Conservation (phyloP, 2,888 invertebrate species). For the Podabrus alpinus region DNA sequence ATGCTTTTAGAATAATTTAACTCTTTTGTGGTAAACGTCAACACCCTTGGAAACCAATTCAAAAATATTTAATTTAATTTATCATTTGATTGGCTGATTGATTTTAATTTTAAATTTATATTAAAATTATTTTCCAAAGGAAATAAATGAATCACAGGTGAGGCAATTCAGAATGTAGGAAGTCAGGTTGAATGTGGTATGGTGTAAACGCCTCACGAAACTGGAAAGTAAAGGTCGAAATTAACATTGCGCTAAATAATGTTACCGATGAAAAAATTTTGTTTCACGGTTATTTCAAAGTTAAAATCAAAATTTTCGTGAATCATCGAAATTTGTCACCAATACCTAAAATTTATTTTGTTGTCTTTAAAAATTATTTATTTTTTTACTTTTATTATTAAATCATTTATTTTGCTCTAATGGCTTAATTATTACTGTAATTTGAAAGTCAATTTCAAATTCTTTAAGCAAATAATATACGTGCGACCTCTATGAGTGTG, state of each 20-base stretch:
- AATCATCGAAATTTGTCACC: neutral
- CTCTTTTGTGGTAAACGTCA: slow-evolving; percentile 20
- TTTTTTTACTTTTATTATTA: neutral
- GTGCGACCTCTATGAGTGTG: neutral
- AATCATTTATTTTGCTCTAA: neutral
- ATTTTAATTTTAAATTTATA: neutral
- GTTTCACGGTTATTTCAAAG: no score
- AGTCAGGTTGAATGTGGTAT: neutral
- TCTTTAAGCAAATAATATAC: slow-evolving; percentile 3
- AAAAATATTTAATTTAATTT: neutral
- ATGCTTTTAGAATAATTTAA: slow-evolving; percentile 28
- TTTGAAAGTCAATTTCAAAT: neutral
- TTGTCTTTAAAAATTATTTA: neutral
- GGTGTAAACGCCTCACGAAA: neutral
- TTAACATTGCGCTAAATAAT: no score
- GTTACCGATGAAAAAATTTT: no score
- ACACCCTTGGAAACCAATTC: slow-evolving; percentile 13
- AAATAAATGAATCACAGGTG: neutral
- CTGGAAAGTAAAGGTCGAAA: neutral
- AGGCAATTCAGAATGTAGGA: neutral
- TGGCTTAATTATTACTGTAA: neutral
- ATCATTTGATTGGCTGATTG: neutral
- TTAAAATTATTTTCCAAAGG: neutral
- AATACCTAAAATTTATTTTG: neutral
- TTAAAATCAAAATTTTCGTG: no score